Conservation (phyloP, 2,113 vertebrate genomes). For the Trogon melanurus region DNA sequence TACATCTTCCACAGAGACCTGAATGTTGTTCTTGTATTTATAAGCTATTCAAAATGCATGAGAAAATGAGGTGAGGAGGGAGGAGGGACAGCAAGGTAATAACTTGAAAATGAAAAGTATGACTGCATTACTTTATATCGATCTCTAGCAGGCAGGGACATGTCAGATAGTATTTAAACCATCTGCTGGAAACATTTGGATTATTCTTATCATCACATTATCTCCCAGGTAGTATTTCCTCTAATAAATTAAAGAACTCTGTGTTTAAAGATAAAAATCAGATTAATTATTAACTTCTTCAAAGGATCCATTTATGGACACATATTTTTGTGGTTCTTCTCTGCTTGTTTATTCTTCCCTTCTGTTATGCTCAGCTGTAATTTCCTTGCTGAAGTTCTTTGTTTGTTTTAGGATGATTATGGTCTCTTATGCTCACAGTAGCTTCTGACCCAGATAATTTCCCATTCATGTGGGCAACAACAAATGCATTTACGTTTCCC, state of each 20-base stretch:
- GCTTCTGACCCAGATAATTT: neutral
- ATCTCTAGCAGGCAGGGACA: slow-evolving; percentile 24
- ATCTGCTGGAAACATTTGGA: slow-evolving; percentile 9
- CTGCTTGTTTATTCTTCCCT: neutral
- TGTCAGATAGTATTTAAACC: slow-evolving; percentile 28
- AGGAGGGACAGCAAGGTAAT: neutral
- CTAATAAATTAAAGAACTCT: slow-evolving; percentile 1
- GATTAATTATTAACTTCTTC: slow-evolving; percentile 13
- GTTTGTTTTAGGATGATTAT: neutral
- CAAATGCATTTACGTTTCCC: neutral
- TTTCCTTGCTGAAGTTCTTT: slow-evolving; percentile 18
- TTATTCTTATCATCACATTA: slow-evolving; percentile 36
- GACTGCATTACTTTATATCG: neutral
- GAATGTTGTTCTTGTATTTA: neutral
- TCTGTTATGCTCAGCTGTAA: neutral
- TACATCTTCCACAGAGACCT: neutral
- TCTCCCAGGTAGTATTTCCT: slow-evolving; percentile 36
- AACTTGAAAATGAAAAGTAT: slow-evolving; percentile 47
- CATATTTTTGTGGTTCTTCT: neutral
- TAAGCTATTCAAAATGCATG: slow-evolving; percentile 36
- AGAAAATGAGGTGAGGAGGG: neutral
- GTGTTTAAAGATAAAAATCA: neutral
- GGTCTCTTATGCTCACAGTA: neutral
- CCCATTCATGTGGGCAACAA: neutral
- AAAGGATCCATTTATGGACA: neutral